A percentile compares a stretch with the other conserved stretches of the same genome.
Conservation (phyloP, 2,797 vertebrate species). For the Prionace glauca region DNA sequence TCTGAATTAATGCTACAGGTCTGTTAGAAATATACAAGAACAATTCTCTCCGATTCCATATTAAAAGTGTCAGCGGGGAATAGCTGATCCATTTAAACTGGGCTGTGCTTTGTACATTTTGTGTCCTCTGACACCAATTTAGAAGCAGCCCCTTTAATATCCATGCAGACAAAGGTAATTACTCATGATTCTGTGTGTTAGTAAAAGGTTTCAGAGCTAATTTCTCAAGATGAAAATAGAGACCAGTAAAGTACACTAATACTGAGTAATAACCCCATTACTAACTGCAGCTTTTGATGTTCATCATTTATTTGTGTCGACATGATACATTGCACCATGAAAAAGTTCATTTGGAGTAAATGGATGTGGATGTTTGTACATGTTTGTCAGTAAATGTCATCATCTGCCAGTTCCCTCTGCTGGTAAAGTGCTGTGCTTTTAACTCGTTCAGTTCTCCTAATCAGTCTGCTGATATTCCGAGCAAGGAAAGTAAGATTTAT, state of each 20-base stretch:
- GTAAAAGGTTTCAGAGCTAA: slow-evolving; percentile 37
- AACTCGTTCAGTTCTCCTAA: slow-evolving; percentile 7
- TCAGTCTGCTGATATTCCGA: neutral
- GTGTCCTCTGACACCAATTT: slow-evolving; percentile 37
- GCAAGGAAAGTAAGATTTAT: neutral
- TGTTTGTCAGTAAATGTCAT: slow-evolving; percentile 37
- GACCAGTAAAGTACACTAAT: slow-evolving; percentile 37
- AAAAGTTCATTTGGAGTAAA: slow-evolving; percentile 34
- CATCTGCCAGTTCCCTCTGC: slow-evolving; percentile 16
- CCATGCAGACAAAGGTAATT: slow-evolving; percentile 38
- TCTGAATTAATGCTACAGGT: slow-evolving; percentile 5
- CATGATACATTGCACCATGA: slow-evolving; percentile 36
- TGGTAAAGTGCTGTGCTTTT: slow-evolving; percentile 8
- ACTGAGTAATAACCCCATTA: slow-evolving; percentile 39
- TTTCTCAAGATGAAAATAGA: slow-evolving; percentile 36
- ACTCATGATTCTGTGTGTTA: slow-evolving; percentile 37
- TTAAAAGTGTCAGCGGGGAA: slow-evolving; percentile 34
- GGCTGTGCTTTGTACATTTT: slow-evolving; percentile 34
- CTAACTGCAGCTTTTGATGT: slow-evolving; percentile 33
- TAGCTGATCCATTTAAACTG: slow-evolving; percentile 31
- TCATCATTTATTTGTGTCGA: slow-evolving; percentile 36
- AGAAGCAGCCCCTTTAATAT: slow-evolving; percentile 37
- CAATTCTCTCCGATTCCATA: neutral
- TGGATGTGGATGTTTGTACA: slow-evolving; percentile 37
- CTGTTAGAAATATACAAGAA: slow-evolving; percentile 18